A percentile compares a stretch with the other conserved stretches of the same genome.
Conservation (phyloP, 2,797 vertebrate genomes). For the Cirrhinus mrigala region DNA sequence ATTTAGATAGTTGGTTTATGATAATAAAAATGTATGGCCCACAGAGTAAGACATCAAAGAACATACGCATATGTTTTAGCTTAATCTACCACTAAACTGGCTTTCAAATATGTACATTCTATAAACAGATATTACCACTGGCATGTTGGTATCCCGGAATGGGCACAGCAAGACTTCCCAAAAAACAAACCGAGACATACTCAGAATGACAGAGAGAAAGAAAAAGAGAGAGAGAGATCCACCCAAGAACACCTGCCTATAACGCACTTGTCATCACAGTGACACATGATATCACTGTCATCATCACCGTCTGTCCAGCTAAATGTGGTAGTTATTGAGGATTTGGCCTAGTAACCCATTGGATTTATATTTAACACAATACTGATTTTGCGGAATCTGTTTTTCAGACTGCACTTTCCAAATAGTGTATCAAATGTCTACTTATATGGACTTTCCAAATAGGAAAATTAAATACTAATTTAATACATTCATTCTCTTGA, state of each 20-base stretch:
- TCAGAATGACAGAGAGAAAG: constrained; percentile 1
- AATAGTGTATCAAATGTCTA: background rate
- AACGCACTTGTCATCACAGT: constrained; percentile 29
- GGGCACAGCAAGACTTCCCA: constrained; percentile 62
- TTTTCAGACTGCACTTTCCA: background rate
- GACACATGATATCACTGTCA: constrained; percentile 4
- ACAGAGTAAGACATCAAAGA: constrained; percentile 57
- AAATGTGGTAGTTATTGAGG: constrained; percentile 13
- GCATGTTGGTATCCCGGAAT: constrained; percentile 65
- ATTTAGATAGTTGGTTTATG: background rate
- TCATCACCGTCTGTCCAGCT: constrained; percentile 9
- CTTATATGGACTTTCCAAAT: background rate
- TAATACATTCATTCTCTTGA: background rate
- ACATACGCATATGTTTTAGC: constrained; percentile 42
- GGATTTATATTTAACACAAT: background rate
- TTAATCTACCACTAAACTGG: constrained; percentile 59
- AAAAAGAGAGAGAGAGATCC: background rate
- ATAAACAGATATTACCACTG: constrained; percentile 61
- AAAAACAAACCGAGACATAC: constrained; percentile 57
- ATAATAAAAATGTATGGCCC: constrained; percentile 60
- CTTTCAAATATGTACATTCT: constrained; percentile 67
- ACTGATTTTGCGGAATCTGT: background rate
- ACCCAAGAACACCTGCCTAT: constrained; percentile 18
- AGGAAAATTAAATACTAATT: background rate
- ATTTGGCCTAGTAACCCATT: background rate